Base-by-base conservation (phyloP, 2,888 invertebrate species). In the Halictus ligatus region DNA sequence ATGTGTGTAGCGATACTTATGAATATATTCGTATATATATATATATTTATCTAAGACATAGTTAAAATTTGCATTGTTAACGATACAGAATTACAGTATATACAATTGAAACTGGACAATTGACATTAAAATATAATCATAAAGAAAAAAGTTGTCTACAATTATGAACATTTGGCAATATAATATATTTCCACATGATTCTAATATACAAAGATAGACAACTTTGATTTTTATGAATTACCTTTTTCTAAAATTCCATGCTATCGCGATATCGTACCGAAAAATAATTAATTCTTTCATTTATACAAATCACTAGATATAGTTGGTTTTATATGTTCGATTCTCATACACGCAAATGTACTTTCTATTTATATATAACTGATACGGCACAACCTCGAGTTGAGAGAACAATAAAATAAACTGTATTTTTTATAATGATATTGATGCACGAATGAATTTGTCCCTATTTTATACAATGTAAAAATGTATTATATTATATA, bases 101-200 rank as follows among this genome's bases (percentile, higher is more conserved):
- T 90, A 86, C 88, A 90, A 89, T 87, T 86, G 83, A 90, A 83
- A 48, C 78, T 85, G 82, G 82, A 83, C 85, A 90, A 90, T 90
- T 90, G 88, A 89, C 83, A 83, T 83, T 74, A 77, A 87, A 83
- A 86, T 83, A 81, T 76, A 75, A 76, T 86, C 85, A 80, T 81
- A 83, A 89, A 84, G 77, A 74, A 81, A 35, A 82, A 85, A 88
- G 79, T 77, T 88, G 81, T 86, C 75, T 73, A 72, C 50, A 75
- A 73, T 79, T 83, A 85, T 85, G 83, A 83, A 85, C 54, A 78
- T 87, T 82, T 69, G 48, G 48, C 29, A 85, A 78, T 72, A 48
- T 35, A 84, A 78, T 72, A 58, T 78, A 58, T 81, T n/a, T 79
- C 35, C 54, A 48, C 12, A 29, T 81, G 75, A 75, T 86, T 73